These are phyloP conservation scores for Ptilodon capucinus DNA, from an alignment of 2,888 invertebrate genomes.

Conservation along the genomic window DNA sequence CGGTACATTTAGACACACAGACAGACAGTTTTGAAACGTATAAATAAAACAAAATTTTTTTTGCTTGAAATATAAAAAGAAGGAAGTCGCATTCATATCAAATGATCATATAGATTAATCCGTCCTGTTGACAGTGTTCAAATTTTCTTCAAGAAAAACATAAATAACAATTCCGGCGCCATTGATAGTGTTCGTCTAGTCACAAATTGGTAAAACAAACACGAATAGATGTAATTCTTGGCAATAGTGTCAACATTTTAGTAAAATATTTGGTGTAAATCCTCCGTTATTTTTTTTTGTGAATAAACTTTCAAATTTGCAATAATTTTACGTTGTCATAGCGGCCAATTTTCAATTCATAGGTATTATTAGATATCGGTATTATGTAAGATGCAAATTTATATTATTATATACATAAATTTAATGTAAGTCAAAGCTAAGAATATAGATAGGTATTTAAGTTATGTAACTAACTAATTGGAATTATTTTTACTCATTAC, in stretches of 20 bases:
- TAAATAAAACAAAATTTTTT: neutral
- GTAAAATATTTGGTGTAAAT: neutral
- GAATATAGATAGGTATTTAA: too few relatives aligned
- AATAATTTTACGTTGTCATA: neutral
- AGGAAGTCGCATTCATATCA: constrained; percentile 18
- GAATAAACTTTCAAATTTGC: neutral
- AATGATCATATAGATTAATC: constrained; percentile 14
- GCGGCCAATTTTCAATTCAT: neutral
- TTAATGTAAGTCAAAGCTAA: too few relatives aligned
- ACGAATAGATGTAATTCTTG: neutral
- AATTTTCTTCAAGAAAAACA: neutral
- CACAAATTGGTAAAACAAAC: neutral
- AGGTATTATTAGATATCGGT: too few relatives aligned
- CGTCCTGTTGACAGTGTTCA: neutral
- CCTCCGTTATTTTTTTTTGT: too few relatives aligned
- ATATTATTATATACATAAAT: too few relatives aligned
- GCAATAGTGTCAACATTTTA: neutral
- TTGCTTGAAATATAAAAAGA: neutral
- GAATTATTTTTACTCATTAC: too few relatives aligned
- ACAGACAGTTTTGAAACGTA: neutral
- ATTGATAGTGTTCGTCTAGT: neutral
- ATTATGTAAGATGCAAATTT: neutral
- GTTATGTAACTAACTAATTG: too few relatives aligned
- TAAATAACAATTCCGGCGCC: neutral
- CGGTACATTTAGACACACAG: neutral